phyloP scores from a whole-genome alignment of 1,140 invertebrate species.

The Sinella curviseta region DNA sequence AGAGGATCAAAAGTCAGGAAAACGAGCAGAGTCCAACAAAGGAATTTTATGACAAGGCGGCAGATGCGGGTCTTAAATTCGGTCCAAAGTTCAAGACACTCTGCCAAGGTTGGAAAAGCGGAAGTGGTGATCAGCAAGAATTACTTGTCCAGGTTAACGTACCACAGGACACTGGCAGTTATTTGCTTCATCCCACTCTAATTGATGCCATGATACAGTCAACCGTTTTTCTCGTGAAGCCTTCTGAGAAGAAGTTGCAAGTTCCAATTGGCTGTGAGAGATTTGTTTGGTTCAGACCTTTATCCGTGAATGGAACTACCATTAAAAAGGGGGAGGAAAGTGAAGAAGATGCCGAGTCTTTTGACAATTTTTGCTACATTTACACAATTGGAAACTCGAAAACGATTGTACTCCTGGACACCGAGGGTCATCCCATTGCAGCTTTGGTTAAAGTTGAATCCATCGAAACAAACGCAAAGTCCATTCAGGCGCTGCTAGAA shows the following conservation, averaged over 20 bases:
- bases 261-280: not conserved
- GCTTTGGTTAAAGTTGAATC: not conserved
- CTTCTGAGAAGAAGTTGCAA: not conserved
- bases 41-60: conserved; percentile 26
- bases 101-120: conserved; percentile 2
- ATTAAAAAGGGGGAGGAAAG: too few relatives aligned
- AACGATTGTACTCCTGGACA: not conserved
- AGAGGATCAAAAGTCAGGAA: not conserved
- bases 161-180: conserved; percentile 14
- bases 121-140: not conserved
- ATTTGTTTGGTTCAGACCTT: not conserved
- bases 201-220: conserved; percentile 39
- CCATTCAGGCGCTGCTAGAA: not conserved
- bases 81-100: conserved; percentile 34
- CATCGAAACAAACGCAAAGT: not conserved
- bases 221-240: not conserved
- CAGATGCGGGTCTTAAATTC: conserved; percentile 28
- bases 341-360: not conserved
- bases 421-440: not conserved
- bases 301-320: too few relatives aligned
- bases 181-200: conserved; percentile 32
- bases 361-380: not conserved
- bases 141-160: not conserved
- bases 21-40: not conserved
- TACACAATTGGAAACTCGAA: not conserved